Conservation (phyloP, 2,113 vertebrate species). For the Dendrocopos noguchii region DNA sequence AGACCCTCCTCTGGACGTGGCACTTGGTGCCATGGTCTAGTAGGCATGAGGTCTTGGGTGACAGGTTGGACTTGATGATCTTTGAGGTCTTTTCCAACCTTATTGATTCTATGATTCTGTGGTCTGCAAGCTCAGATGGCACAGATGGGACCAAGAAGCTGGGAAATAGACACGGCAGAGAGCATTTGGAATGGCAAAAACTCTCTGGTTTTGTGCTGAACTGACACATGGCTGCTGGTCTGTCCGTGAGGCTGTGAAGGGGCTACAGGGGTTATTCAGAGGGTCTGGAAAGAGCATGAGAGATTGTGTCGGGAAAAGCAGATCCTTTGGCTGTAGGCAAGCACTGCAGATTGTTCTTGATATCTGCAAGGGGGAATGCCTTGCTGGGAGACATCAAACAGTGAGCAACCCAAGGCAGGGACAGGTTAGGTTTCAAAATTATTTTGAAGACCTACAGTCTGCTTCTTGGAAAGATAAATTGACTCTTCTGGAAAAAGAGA, state of each 20-base stretch:
- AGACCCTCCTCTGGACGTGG: accelerated
- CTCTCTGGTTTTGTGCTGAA: not conserved
- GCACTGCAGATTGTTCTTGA: not conserved
- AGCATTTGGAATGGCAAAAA: not conserved
- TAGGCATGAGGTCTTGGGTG: too few species aligned
- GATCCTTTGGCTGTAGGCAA: not conserved
- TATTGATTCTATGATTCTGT: too few species aligned
- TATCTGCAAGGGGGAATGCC: not conserved
- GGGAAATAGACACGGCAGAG: not conserved
- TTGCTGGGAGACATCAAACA: not conserved
- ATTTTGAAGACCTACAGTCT: not conserved
- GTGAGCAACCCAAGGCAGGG: not conserved
- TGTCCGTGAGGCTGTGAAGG: not conserved
- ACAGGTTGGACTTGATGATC: too few species aligned
- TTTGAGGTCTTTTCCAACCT: too few species aligned
- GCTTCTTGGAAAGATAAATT: not conserved
- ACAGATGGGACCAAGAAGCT: not conserved
- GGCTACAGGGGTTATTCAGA: not conserved
- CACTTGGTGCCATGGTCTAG: too few species aligned
- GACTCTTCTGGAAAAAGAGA: not conserved
- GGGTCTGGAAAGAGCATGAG: not conserved
- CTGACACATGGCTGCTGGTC: not conserved
- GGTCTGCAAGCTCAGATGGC: not conserved
- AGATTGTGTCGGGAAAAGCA: not conserved
- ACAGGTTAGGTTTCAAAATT: not conserved